A percentile compares a stretch with the other conserved stretches of the same genome.
Evolutionary conservation across 2,113 vertebrate genomes (phyloP).

Genomic region (Urocitellus parryii): DNA sequence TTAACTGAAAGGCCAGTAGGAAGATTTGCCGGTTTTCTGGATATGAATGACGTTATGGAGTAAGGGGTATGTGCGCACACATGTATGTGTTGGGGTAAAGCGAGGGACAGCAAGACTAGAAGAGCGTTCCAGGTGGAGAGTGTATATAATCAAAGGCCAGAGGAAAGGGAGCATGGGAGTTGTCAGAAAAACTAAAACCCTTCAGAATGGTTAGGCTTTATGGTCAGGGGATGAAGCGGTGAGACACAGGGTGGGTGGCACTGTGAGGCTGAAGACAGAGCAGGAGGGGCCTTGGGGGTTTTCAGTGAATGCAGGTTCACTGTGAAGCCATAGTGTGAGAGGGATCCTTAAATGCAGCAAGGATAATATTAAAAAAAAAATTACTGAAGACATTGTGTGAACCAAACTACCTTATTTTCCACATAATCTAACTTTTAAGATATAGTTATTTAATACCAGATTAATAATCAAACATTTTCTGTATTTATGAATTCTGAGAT

Average conservation of each 20-base stretch:
- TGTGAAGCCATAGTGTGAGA: background rate
- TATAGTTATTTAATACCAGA: background rate
- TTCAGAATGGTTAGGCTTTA: background rate
- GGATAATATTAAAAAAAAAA: background rate
- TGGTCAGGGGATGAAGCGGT: background rate
- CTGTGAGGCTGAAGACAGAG: background rate
- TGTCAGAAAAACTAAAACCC: background rate
- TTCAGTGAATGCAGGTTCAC: background rate
- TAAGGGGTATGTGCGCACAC: background rate
- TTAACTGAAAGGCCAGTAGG: background rate
- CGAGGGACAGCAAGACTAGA: background rate
- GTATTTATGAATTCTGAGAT: background rate
- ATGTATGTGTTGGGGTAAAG: background rate
- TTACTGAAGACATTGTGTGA: background rate
- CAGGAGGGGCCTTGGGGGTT: background rate
- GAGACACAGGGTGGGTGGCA: background rate
- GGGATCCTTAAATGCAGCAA: background rate
- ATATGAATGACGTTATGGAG: background rate
- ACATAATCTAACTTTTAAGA: constrained; percentile 36
- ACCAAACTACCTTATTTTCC: background rate
- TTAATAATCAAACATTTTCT: background rate
- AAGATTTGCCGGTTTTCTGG: background rate
- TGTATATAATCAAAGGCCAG: background rate
- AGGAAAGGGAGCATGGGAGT: background rate
- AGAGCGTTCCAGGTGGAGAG: background rate